These are phyloP conservation scores for Pimpla rufipes DNA, from an alignment of 2,888 invertebrate genomes.

Conservation along the genomic window DNA sequence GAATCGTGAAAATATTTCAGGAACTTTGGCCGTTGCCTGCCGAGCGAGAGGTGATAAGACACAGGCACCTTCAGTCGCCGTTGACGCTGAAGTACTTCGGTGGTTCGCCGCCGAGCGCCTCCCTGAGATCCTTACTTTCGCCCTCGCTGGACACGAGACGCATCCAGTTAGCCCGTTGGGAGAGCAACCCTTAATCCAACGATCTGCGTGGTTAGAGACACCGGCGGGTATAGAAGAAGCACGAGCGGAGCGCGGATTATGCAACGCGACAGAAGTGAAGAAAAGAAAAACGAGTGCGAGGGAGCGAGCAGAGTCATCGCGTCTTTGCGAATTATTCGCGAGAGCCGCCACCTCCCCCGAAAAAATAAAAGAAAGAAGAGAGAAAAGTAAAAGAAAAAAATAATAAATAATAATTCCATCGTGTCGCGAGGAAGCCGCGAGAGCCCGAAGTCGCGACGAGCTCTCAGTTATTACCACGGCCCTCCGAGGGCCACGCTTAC, in stretches of 20 bases:
- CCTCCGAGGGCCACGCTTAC: constrained; percentile 80
- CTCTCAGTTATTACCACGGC: constrained; percentile 65
- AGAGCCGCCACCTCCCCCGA: constrained; percentile 44
- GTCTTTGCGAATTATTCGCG: constrained; percentile 32
- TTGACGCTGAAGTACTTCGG: constrained; percentile 87
- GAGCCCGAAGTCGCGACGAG: constrained; percentile 38
- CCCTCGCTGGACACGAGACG: constrained; percentile 87
- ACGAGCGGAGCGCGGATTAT: constrained; percentile 17
- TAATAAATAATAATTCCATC: constrained; percentile 71
- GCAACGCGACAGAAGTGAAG: constrained; percentile 22
- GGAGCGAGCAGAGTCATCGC: constrained; percentile 11
- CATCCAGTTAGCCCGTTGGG: constrained; percentile 83
- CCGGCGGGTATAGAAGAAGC: constrained; percentile 15
- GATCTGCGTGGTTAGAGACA: constrained; percentile 29
- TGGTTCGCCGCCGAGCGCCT: constrained; percentile 86
- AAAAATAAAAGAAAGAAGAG: no score
- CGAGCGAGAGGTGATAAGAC: constrained; percentile 90
- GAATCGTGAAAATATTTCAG: constrained; percentile 78
- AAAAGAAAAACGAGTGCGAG: constrained; percentile 26
- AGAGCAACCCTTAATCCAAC: constrained; percentile 80
- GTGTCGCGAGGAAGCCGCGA: constrained; percentile 28
- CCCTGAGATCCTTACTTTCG: constrained; percentile 87
- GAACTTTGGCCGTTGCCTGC: constrained; percentile 88
- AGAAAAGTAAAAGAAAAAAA: constrained; percentile 71
- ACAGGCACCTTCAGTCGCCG: constrained; percentile 89